Evolutionary conservation across 2,797 vertebrate genomes (phyloP), one percentile per base, ranked within the genome.

Genomic region (Pelochelys cantorii): DNA sequence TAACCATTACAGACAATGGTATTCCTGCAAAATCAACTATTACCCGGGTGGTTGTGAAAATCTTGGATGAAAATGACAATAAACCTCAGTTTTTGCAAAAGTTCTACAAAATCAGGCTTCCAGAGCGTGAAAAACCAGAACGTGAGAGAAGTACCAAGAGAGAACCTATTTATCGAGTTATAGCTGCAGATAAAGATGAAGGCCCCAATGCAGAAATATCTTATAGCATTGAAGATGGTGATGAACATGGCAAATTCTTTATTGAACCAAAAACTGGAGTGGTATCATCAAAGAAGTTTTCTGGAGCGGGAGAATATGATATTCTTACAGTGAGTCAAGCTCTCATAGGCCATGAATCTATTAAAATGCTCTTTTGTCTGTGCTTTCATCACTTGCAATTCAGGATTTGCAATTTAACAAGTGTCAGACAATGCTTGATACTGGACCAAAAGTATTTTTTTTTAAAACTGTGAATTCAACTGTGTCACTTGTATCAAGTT

Each of bases 31-130:
- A 98, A 89, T 99, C 99, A 87, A 99, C 99, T 60, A 95, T 98
- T 2, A 98, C 99, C 34, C 98, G 99, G 10, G 98, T 99, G 89
- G 99, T 99, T 7, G 99, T 99, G 90, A 98, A 98, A 95, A 99
- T 99, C 81, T 98, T 99, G 3, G 99, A 99, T 85, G 99, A 99
- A 97, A 99, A 99, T 48, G 99, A 99, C 98, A 99, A 99, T 97
- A 98, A 98, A 57, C 99, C 99, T 5, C 94, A 99, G 93, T 99
- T 99, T 97, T 97, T 99, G 95, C 99, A 99, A 95, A 99, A 99
- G 97, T 99, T 99, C 97, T 99, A 99, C 96, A 99, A 99, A 97
- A 99, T 99, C 96, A 98, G 96, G 34, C 98, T 99, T 34, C 99
- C 99, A 0, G 99, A 99, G 95, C 98, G 99, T 1, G 98, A 99